A percentile compares a stretch with the other conserved stretches of the same genome.
Conservation (phyloP, 2,888 invertebrate species). For the Xestia xanthographa region DNA sequence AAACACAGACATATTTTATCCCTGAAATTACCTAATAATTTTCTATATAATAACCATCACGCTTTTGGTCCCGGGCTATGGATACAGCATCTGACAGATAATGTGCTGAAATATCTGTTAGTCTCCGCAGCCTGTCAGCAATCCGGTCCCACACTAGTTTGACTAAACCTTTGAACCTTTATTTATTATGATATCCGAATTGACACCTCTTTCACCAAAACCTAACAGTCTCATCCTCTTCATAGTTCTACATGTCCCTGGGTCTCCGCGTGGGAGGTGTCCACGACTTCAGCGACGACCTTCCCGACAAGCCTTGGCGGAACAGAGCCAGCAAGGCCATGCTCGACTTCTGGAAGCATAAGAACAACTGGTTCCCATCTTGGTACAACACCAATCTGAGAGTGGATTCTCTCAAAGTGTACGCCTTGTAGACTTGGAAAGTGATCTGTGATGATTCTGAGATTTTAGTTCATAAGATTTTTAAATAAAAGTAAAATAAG, state of each 20-base stretch:
- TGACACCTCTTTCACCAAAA: not conserved
- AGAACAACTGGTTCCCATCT: constrained; percentile 90
- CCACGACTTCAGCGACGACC: constrained; percentile 92
- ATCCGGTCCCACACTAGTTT: no score
- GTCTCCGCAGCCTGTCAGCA: no score
- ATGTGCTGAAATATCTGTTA: no score
- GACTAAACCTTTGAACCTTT: not conserved
- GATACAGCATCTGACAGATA: no score
- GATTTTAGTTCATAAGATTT: constrained; percentile 41
- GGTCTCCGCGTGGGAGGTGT: constrained; percentile 95
- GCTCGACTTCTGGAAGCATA: constrained; percentile 92
- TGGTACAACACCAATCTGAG: constrained; percentile 91
- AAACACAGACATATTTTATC: not conserved
- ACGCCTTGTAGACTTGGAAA: constrained; percentile 75
- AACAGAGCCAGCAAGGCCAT: constrained; percentile 92
- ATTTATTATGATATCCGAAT: not conserved
- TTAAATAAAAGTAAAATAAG: constrained; percentile 20
- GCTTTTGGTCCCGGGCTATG: no score
- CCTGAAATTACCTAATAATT: no score
- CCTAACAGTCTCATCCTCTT: constrained; percentile 8
- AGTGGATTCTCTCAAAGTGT: constrained; percentile 92
- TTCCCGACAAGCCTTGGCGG: constrained; percentile 93
- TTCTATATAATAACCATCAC: no score
- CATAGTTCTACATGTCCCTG: constrained; percentile 93
- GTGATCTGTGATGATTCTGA: constrained; percentile 49